Base-by-base conservation (phyloP, 2,888 invertebrate genomes). In the Hybos culiciformis region DNA sequence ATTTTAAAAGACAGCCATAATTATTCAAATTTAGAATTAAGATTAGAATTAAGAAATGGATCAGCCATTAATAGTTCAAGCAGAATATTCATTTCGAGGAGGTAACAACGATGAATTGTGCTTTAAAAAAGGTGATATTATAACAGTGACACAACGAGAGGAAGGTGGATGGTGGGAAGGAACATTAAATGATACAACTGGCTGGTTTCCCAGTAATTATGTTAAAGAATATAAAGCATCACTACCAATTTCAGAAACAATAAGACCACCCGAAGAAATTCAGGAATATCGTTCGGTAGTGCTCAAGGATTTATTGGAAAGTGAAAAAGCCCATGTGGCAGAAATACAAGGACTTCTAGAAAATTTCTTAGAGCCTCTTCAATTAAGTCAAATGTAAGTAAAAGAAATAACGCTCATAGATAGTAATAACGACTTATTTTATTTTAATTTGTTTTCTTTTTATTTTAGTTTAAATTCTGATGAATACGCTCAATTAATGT, bases 101-200 rank as follows among this genome's bases (percentile, higher is more conserved):
- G 84, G 83, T 62, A 96, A 97, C 63, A 97, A 96, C 70, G 97
- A 97, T 70, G 97, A 97, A 75, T 68, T 98, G 53, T 88, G 88
- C 62, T 93, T 98, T 67, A 83, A 82, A 56, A 96, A 94, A 67
- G 92, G 93, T 42, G 97, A 97, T 67, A 73, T 94, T 52, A 96
- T 98, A 54, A 92, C 92, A 29, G 84, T 98, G 44, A 94, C 96
- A 24, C 97, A 98, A 67, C 79, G 78, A 46, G 84, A 90, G 58
- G 94, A 96, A 58, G 97, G 94, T 42, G 96, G 96, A 34, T 97
- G 97, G 97, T 98, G 97, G 97, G 98, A 98, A 71, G 97, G 97
- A 12, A 97, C 96, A 8, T 70, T 96, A 39, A 80, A 83, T 47
- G 93, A 88, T 53, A 87, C 86, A 62, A 96, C 96, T 49, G 96